A percentile compares a stretch with the other conserved stretches of the same genome.
phyloP scores from a whole-genome alignment of 2,888 invertebrate species.

The Drosophila nigricruria region DNA sequence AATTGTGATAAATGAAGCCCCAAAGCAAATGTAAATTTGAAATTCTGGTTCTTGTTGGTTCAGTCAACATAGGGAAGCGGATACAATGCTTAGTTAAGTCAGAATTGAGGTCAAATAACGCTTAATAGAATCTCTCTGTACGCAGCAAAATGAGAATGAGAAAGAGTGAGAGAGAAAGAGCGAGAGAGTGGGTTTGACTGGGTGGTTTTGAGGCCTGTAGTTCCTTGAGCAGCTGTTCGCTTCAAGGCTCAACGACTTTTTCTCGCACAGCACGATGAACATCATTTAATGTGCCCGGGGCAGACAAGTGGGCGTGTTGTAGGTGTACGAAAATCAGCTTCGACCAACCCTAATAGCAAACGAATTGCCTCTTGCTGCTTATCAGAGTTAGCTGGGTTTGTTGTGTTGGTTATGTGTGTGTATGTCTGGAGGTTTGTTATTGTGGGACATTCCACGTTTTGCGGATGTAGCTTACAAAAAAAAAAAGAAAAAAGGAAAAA shows the following conservation, averaged over 20 bases:
- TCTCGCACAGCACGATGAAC: slow-evolving; percentile 51
- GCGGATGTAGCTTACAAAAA: slow-evolving; percentile 24
- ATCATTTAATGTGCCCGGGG: slow-evolving; percentile 46
- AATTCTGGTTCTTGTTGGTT: slow-evolving; percentile 11
- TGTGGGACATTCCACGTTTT: slow-evolving; percentile 37
- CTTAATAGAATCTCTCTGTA: slow-evolving; percentile 43
- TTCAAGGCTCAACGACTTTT: slow-evolving; percentile 53
- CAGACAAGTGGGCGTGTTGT: slow-evolving; percentile 37
- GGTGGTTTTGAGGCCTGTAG: not conserved
- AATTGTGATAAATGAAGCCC: slow-evolving; percentile 34
- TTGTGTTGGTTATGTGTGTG: slow-evolving; percentile 6
- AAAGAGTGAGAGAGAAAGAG: not conserved
- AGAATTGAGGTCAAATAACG: slow-evolving; percentile 48
- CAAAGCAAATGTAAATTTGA: slow-evolving; percentile 29
- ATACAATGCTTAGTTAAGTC: slow-evolving; percentile 40
- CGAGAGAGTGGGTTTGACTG: not conserved
- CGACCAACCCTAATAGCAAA: slow-evolving; percentile 59
- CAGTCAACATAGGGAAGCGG: slow-evolving; percentile 7
- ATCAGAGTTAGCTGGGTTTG: slow-evolving; percentile 4
- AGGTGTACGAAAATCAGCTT: slow-evolving; percentile 2
- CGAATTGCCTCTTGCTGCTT: slow-evolving; percentile 52
- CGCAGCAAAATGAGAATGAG: not conserved
- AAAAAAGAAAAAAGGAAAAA: not conserved
- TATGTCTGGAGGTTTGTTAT: slow-evolving; percentile 1
- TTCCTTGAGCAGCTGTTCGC: slow-evolving; percentile 41